phyloP scores from a whole-genome alignment of 2,113 vertebrate genomes.

The Tauraco erythrolophus region DNA sequence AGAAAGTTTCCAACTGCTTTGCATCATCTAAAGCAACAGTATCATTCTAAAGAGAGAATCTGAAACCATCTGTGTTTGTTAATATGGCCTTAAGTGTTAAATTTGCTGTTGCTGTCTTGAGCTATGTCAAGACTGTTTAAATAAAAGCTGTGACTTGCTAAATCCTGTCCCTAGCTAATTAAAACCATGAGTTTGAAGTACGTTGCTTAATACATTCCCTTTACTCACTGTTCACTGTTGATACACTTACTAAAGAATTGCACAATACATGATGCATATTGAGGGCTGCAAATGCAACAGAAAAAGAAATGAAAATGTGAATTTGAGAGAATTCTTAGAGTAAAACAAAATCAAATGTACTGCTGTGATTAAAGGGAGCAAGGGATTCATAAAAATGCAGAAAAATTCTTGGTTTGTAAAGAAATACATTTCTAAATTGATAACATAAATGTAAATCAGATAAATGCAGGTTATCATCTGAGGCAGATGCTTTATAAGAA shows the following conservation, averaged over 20 bases:
- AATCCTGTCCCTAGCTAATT: conserved; percentile 66
- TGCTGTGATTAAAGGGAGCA: neutral
- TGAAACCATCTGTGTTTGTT: conserved; percentile 56
- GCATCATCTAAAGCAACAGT: neutral
- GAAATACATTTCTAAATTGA: neutral
- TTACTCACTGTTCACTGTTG: neutral
- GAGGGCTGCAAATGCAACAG: neutral
- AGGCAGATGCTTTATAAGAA: neutral
- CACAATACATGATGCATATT: neutral
- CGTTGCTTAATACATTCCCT: conserved; percentile 13
- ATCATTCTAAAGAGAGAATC: conserved; percentile 8
- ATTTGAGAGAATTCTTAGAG: neutral
- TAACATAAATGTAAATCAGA: neutral
- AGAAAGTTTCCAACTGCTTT: conserved; percentile 24
- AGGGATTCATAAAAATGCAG: neutral
- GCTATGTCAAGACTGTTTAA: conserved; percentile 60
- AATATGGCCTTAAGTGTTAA: conserved; percentile 59
- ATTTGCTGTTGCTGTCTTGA: conserved; percentile 54
- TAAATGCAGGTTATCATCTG: neutral
- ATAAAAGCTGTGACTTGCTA: conserved; percentile 70
- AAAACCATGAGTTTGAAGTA: conserved; percentile 39
- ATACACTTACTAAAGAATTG: neutral
- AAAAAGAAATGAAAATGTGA: neutral
- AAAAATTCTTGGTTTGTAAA: neutral
- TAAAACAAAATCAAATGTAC: neutral